Base-by-base conservation (phyloP, 1,140 invertebrate genomes). In the Lanistes nyassanus region DNA sequence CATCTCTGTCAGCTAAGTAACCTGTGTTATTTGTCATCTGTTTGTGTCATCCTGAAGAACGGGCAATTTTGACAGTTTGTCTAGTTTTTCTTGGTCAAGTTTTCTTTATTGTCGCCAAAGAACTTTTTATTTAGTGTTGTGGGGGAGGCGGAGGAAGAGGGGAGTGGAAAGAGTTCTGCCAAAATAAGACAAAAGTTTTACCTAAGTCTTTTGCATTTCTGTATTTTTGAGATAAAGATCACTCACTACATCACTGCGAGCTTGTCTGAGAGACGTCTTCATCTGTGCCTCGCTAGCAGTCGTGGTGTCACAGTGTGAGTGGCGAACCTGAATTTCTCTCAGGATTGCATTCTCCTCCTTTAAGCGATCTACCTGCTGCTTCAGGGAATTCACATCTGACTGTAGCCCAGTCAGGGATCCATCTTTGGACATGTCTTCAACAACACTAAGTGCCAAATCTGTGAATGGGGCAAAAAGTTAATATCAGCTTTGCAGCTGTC, bases 241-340 rank as follows among this genome's bases (percentile, higher is more conserved):
- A 75, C 85, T 74, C 81, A 88, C 87, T 71, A 87, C 80, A 77
- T 88, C 87, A 73, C 81, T 79, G 23, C 84, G 80, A 36, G 87
- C 86, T 62, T 84, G 82, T 65, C 82, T 80, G 39, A 88, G 69
- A 3, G 84, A 80, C 26, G 74, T 69, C 74, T 82, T 85, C 60
- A 86, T 67, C 19, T 86, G 80, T 31, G 80, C 77, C 60, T 85
- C 85, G 51, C 79, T 80, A 37, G 81, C 78, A n/a, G 80, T 67
- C 4, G 74, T 71, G 47, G 29, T 74, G 26, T 76, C 62, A 13
- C 36, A 29, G 42, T 58, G 37, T 3, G 37, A 21, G 36, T 76
- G 29, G 13, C 58, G 55, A 21, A 39, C 31, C 39, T 69, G 53
- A 16, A 42, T 68, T 42, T 78, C 73, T 31, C 76, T 62, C 39